Evolutionary conservation across 2,113 vertebrate genomes (phyloP).

Genomic region (Lepisosteus oculatus): DNA sequence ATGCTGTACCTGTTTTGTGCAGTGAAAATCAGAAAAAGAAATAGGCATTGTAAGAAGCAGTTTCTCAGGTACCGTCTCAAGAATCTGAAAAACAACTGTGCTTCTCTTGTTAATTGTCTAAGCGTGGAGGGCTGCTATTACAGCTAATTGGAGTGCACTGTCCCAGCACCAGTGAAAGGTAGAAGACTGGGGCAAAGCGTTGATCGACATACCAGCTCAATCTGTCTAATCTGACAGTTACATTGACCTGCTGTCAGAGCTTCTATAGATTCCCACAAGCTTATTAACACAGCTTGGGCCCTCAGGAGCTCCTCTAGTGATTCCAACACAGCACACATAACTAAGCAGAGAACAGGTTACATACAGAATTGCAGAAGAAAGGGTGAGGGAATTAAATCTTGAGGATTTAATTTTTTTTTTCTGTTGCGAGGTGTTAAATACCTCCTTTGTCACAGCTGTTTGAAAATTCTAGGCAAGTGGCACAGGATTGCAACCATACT

Average conservation of each 20-base stretch:
- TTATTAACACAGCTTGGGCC: slow-evolving; percentile 4
- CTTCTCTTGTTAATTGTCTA: too few relatives aligned
- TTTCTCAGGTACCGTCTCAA: too few relatives aligned
- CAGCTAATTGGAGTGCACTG: slow-evolving; percentile 7
- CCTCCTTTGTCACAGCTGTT: too few relatives aligned
- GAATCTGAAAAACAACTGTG: too few relatives aligned
- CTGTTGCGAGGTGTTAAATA: not conserved
- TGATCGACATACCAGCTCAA: not conserved
- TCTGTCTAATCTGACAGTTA: not conserved
- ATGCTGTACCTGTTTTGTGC: too few relatives aligned
- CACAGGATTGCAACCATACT: too few relatives aligned
- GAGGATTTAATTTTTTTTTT: not conserved
- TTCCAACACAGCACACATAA: not conserved
- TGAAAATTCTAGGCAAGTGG: too few relatives aligned
- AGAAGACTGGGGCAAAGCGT: not conserved
- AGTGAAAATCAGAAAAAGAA: too few relatives aligned
- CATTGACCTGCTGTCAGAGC: slow-evolving; percentile 5
- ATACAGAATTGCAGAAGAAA: not conserved
- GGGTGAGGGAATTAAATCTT: slow-evolving; percentile 6
- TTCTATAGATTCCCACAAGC: not conserved
- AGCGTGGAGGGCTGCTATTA: too few relatives aligned
- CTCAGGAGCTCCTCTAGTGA: slow-evolving; percentile 2
- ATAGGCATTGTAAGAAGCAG: too few relatives aligned
- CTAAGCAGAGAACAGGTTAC: not conserved
- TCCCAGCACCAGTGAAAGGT: not conserved